These are phyloP conservation scores for Oconnorella tubifera DNA, from an alignment of 2,888 invertebrate species.

Conservation along the genomic window DNA sequence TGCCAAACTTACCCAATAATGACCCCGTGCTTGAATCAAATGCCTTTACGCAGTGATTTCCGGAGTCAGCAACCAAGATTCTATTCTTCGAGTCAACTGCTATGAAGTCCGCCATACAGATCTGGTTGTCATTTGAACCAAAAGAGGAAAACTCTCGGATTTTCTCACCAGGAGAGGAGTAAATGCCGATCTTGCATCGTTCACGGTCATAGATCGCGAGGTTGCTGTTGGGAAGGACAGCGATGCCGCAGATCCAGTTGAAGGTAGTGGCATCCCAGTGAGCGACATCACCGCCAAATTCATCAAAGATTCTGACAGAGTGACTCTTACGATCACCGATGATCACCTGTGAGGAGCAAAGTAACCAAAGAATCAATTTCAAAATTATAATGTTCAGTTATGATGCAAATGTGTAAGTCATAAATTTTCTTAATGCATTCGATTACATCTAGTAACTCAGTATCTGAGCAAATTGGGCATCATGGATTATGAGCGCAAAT, in stretches of 20 bases:
- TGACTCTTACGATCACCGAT: slow-evolving; percentile 29
- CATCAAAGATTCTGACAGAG: slow-evolving; percentile 28
- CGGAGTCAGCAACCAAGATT: slow-evolving; percentile 30
- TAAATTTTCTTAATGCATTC: too few relatives aligned
- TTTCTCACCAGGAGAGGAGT: slow-evolving; percentile 17
- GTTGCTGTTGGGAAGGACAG: slow-evolving; percentile 16
- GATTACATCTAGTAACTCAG: too few relatives aligned
- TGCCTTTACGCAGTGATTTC: slow-evolving; percentile 32
- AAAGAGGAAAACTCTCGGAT: slow-evolving; percentile 27
- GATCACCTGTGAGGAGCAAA: slow-evolving; percentile 14
- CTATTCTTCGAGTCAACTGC: slow-evolving; percentile 30
- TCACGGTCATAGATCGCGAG: slow-evolving; percentile 28
- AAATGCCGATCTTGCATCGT: slow-evolving; percentile 27
- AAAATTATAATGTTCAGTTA: background rate
- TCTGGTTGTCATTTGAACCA: slow-evolving; percentile 25
- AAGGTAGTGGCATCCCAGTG: slow-evolving; percentile 24
- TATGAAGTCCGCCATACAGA: slow-evolving; percentile 34
- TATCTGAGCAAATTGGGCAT: too few relatives aligned
- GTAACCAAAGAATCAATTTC: background rate
- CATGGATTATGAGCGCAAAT: too few relatives aligned
- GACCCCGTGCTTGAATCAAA: slow-evolving; percentile 14
- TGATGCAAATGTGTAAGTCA: too few relatives aligned
- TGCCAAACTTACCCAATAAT: slow-evolving; percentile 24
- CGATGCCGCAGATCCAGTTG: slow-evolving; percentile 30
- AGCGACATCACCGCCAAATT: slow-evolving; percentile 23